Evolutionary conservation across 2,888 invertebrate genomes (phyloP), one percentile per base, ranked within the genome.

Genomic region (Chelonus formosanus): DNA sequence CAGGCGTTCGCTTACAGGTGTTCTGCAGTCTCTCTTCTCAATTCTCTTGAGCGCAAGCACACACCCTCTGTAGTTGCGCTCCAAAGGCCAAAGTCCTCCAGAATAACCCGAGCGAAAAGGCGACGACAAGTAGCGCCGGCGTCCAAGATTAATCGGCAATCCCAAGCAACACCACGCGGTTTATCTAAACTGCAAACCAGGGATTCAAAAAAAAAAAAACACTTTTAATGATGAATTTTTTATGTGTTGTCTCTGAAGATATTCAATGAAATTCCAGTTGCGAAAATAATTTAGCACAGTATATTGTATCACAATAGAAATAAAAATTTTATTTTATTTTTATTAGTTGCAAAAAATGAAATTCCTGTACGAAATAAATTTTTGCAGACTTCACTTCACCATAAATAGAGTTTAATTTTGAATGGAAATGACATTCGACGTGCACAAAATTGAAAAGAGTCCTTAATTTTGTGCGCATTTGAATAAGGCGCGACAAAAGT

Each of bases 61-160:
- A 52, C 52, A 52, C 34, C 52, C 32, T 32, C 52, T 32, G 52
- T 8, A 32, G 32, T n/a, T 5, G 48, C 52, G 52, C 8, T 58
- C 35, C 48, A 58, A 47, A 58, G 58, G 58, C 58, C 58, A 58
- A 58, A 58, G 48, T 58, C 58, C 58, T 40, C 47, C 45, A 34
- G 47, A 58, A 58, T 58, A 34, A 58, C 48, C 45, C 58, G 58
- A 48, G 58, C 35, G 48, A 48, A 48, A 32, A 58, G 47, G 35
- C 58, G 40, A 58, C 10, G 57, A 57, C 34, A 57, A 43, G 45
- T 45, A 44, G 57, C 57, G 45, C 45, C 45, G 45, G 57, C 45
- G 57, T 57, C 45, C 57, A 32, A 57, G 57, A 57, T 57, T 57
- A 57, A 57, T 57, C 57, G 45, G 57, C 44, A n/a, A 58, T 10